Percentiles rank a stretch among this genome's conserved stretches.
These are phyloP conservation scores for Girardinus metallicus DNA, from an alignment of 2,797 vertebrate species.

Conservation along the genomic window DNA sequence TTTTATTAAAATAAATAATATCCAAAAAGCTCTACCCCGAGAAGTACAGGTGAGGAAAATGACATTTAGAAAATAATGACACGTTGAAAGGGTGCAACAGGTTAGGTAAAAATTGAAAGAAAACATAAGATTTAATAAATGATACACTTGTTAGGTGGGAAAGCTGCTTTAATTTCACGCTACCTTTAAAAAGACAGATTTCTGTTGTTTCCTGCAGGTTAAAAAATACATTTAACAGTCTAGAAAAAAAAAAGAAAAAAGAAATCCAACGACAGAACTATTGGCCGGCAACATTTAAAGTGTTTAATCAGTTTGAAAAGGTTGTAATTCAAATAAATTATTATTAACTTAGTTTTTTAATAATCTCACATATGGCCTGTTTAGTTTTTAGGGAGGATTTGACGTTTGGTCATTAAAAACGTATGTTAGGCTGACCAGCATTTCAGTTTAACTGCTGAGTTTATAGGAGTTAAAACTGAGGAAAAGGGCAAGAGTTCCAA, in stretches of 20 bases:
- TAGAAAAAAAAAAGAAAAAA: constrained; percentile 45
- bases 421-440: neutral
- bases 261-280: neutral
- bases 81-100: constrained; percentile 41
- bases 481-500: neutral
- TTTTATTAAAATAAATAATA: constrained; percentile 6
- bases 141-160: constrained; percentile 28
- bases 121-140: constrained; percentile 18
- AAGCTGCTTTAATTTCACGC: constrained; percentile 19
- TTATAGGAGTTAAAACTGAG: neutral
- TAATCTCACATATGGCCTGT: neutral
- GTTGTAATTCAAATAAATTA: neutral
- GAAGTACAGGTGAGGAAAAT: constrained; percentile 10
- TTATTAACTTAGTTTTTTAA: neutral
- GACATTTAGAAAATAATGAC: constrained; percentile 35
- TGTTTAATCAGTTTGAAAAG: neutral
- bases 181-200: constrained; percentile 27
- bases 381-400: neutral
- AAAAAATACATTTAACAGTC: constrained; percentile 50
- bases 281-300: neutral
- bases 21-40: constrained; percentile 31
- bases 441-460: neutral
- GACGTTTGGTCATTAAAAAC: neutral
- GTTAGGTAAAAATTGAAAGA: constrained; percentile 31
- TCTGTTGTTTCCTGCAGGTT: constrained; percentile 45